phyloP scores from a whole-genome alignment of 2,797 vertebrate genomes.

The Sebastiscus tertius region DNA sequence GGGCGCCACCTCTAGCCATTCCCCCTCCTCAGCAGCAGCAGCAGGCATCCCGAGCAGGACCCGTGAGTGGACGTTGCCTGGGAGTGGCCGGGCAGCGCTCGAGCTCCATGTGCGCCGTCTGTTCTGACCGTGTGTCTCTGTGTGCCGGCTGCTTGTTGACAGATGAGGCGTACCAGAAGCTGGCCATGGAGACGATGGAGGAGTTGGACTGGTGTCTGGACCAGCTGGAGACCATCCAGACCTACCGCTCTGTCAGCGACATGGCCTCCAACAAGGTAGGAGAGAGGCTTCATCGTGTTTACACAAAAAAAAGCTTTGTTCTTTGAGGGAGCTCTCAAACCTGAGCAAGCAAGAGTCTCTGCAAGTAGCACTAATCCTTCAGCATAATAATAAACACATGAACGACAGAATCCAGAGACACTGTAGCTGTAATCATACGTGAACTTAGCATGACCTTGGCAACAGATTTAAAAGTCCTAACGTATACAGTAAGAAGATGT shows the following conservation, averaged over 20 bases:
- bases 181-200: conserved; percentile 97
- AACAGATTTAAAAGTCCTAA: conserved; percentile 10
- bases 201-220: conserved; percentile 99
- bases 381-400: conserved; percentile 24
- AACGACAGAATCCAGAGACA: conserved; percentile 1
- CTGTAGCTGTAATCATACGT: not conserved
- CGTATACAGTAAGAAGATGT: conserved; percentile 5
- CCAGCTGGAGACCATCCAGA: conserved; percentile 98
- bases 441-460: conserved; percentile 41
- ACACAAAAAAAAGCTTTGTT: not conserved
- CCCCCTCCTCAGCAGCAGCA: conserved; percentile 66
- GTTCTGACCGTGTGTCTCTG: conserved; percentile 82
- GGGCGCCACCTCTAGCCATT: conserved; percentile 32
- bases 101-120: conserved; percentile 33
- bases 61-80: conserved; percentile 36
- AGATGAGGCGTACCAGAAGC: conserved; percentile 98
- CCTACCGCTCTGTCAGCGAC: conserved; percentile 97
- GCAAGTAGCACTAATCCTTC: conserved; percentile 12
- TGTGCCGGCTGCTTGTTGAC: conserved; percentile 88
- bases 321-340: not conserved
- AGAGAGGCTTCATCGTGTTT: conserved; percentile 38
- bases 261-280: conserved; percentile 98
- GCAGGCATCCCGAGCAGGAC: conserved; percentile 17
- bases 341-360: not conserved
- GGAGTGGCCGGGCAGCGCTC: conserved; percentile 31